Evolutionary conservation across 1,140 invertebrate species (phyloP), one percentile per base, ranked within the genome.

Genomic region (Ceratitis capitata): DNA sequence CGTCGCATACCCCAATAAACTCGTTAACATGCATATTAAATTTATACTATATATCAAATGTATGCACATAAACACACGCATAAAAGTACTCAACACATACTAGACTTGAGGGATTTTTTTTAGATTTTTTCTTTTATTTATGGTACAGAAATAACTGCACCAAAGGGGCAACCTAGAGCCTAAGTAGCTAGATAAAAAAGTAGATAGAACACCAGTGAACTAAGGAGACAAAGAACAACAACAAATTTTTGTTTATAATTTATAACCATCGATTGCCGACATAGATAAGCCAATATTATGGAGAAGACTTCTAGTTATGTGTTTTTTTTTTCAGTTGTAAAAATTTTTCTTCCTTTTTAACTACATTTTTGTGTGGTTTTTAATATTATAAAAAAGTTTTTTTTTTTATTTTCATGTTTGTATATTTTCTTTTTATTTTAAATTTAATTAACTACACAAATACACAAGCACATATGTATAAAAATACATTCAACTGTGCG

Each of bases 191-290:
- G 9, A 58, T 64, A 19, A 14, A 26, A 29, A 32, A 53, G 51
- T n/a, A 69, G 61, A 69, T 29, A 35, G 32, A 69, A 16, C 26
- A 69, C 3, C 14, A 10, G 16, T 69, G 16, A 69, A 69, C 3
- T 32, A 39, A 39, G 14, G 61, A 39, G 61, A 6, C 32, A 39
- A 35, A 69, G 29, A 69, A 16, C 61, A 69, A 16, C 61, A 39
- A 69, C 61, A 69, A 69, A 39, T 69, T 69, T 69, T 69, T 32
- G 61, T 69, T 69, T 69, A 69, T 69, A 69, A 69, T 69, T 69
- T 69, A 69, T 32, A 69, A 69, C 61, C 61, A 32, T 19, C 32
- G 61, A 69, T 69, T 69, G 32, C 61, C 61, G 32, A 5, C 61
- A 69, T 69, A 69, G 61, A 69, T 69, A 69, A 69, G 61, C 14